A percentile compares a stretch with the other conserved stretches of the same genome.
phyloP scores from a whole-genome alignment of 2,888 invertebrate species.

The Pediacus dermestoides region DNA sequence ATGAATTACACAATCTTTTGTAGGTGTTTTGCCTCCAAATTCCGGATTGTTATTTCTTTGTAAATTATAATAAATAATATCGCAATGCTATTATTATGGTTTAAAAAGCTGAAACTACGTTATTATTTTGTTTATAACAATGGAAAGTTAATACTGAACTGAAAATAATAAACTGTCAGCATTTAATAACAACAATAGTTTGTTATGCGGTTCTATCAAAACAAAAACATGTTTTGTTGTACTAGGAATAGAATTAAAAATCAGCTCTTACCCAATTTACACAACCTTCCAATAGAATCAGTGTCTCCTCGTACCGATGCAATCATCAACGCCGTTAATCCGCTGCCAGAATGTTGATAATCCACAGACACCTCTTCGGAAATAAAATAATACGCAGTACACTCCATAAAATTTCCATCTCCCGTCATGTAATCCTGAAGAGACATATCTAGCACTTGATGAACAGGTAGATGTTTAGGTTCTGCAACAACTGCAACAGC shows the following conservation, averaged over 20 bases:
- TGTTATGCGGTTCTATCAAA: not conserved
- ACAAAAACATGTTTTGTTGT: not conserved
- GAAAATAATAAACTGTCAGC: too few relatives aligned
- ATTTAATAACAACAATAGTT: too few relatives aligned
- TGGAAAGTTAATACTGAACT: too few relatives aligned
- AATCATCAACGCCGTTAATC: slow-evolving; percentile 73
- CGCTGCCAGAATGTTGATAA: slow-evolving; percentile 63
- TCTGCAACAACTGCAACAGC: too few relatives aligned
- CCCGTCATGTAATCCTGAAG: slow-evolving; percentile 49
- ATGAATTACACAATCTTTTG: too few relatives aligned
- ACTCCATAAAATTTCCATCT: slow-evolving; percentile 64
- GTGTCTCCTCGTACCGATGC: slow-evolving; percentile 69
- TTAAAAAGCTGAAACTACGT: too few relatives aligned
- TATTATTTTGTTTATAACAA: too few relatives aligned
- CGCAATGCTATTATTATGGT: too few relatives aligned
- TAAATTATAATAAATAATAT: too few relatives aligned
- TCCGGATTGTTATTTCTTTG: too few relatives aligned
- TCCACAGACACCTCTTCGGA: slow-evolving; percentile 74
- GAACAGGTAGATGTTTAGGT: too few relatives aligned
- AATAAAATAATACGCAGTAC: slow-evolving; percentile 72
- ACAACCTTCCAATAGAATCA: slow-evolving; percentile 64
- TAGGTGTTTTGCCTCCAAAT: too few relatives aligned
- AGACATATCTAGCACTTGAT: slow-evolving; percentile 26
- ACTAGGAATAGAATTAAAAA: not conserved
- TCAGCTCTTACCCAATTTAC: slow-evolving; percentile 59